Percentiles rank a stretch among this genome's conserved stretches.
phyloP scores from a whole-genome alignment of 2,888 invertebrate species.

The Macrophya annulata region DNA sequence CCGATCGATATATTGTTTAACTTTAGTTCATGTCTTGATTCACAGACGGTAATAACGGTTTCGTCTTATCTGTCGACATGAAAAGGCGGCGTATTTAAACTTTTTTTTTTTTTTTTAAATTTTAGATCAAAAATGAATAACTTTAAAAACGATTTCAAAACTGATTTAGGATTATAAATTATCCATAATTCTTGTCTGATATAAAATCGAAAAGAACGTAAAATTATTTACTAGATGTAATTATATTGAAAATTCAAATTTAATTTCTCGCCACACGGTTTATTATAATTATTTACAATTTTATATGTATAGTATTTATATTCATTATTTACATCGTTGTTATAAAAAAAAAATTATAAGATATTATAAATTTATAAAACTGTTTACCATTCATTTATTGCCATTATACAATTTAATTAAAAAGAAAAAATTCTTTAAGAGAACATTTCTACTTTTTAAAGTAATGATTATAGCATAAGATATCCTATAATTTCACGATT shows the following conservation, averaged over 20 bases:
- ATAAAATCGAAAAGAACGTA: not conserved
- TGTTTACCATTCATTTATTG: conserved; percentile 1
- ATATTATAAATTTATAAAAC: not conserved
- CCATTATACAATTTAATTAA: not conserved
- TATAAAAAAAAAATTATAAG: not conserved
- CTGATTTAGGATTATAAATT: not conserved
- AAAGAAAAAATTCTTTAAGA: not conserved
- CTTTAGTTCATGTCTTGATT: not conserved
- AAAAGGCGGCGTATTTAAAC: not conserved
- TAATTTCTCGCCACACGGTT: not conserved
- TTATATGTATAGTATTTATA: conserved; percentile 14
- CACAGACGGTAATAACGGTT: not conserved
- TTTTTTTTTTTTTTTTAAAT: not conserved
- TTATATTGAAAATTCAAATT: not conserved
- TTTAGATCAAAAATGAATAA: not conserved
- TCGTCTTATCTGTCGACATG: not conserved
- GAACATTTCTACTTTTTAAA: not conserved
- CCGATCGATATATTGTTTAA: not conserved
- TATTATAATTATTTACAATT: conserved; percentile 19
- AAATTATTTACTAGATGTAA: not conserved
- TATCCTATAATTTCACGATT: not conserved
- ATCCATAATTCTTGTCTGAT: not conserved
- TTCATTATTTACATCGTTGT: conserved; percentile 32
- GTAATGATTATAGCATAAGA: not conserved
- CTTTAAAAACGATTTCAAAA: not conserved